Base-by-base conservation (phyloP, 1,140 invertebrate genomes). In the Drosophila albomicans region DNA sequence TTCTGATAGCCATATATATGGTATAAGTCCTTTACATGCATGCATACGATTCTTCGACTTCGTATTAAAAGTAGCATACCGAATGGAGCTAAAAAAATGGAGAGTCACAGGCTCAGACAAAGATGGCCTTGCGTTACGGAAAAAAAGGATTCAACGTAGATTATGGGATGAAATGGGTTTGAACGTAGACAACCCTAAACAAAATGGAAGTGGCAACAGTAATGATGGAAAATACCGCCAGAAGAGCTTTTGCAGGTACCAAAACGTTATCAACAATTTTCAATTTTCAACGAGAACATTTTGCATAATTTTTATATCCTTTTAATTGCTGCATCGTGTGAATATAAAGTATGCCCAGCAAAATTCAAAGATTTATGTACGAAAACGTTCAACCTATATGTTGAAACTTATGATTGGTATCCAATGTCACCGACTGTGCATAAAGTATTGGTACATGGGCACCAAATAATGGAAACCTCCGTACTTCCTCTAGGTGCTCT, bases 1-100 rank as follows among this genome's bases (percentile, higher is more conserved):
- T 32, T 5, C 30, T 32, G 30, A 38, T 11, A 35, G 11, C 10
- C 46, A 59, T 35, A 28, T 20, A 10, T 62, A 45, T 54, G 57
- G 67, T 30, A 43, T 62, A 51, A 62, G 67, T 30, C 67, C 67
- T 46, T 43, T 70, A 16, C 67, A 69, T 61, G 56, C 35, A 8
- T 69, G 66, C 35, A 61, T 69, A 25, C 35, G 67, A 30, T 32
- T 59, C 15, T 62, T 70, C 8, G 67, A 70, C 38, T 41, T 61
- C 32, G 43, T 70, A 11, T 43, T 70, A 43, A 49, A 70, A 25
- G 11, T 69, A 11, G 11, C 66, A 11, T 59, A 69, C 46, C 51
- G 38, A 62, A 43, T 15, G 28, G 48, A 48, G 2, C 13, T 61
- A 28, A 70, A 61, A 41, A 52, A 51, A 52, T 70, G 57, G 67